Percentiles rank a stretch among this genome's conserved stretches.
phyloP scores from a whole-genome alignment of 2,888 invertebrate genomes.

The Epicampocera succincta region DNA sequence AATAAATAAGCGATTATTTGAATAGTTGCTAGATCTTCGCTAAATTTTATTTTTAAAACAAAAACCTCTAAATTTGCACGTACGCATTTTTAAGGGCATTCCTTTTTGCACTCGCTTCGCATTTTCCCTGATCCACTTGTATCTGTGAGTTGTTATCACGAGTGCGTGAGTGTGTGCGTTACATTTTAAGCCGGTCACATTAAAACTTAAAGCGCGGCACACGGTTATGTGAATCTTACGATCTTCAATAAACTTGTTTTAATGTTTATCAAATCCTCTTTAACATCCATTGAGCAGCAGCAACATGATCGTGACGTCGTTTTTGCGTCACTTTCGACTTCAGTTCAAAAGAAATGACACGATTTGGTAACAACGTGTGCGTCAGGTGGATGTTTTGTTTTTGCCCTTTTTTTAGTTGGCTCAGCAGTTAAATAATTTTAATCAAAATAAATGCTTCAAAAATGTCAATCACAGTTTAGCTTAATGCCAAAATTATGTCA shows the following conservation, averaged over 20 bases:
- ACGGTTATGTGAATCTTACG: slow-evolving; percentile 38
- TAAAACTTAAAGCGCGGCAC: slow-evolving; percentile 51
- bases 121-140: not conserved
- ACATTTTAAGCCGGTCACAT: slow-evolving; percentile 46
- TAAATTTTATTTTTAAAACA: not conserved
- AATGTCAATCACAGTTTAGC: slow-evolving; percentile 6
- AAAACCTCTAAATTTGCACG: slow-evolving; percentile 41
- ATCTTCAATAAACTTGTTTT: slow-evolving; percentile 52
- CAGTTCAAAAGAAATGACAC: slow-evolving; percentile 27
- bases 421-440: not conserved
- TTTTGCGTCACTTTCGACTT: slow-evolving; percentile 51
- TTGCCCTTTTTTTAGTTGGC: slow-evolving; percentile 8
- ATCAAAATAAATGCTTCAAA: slow-evolving; percentile 19
- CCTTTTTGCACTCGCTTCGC: slow-evolving; percentile 17
- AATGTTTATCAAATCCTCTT: slow-evolving; percentile 25
- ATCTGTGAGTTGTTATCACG: not conserved
- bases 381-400: not conserved
- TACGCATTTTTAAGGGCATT: slow-evolving; percentile 48
- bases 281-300: slow-evolving; percentile 44
- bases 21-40: not conserved
- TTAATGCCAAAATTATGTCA: slow-evolving; percentile 49
- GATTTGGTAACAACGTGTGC: slow-evolving; percentile 37
- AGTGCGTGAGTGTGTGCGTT: not conserved
- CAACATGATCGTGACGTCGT: slow-evolving; percentile 4
- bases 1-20: not conserved